Evolutionary conservation across 2,113 vertebrate genomes (phyloP), one percentile per base, ranked within the genome.

Genomic region (Laticauda laticaudata): DNA sequence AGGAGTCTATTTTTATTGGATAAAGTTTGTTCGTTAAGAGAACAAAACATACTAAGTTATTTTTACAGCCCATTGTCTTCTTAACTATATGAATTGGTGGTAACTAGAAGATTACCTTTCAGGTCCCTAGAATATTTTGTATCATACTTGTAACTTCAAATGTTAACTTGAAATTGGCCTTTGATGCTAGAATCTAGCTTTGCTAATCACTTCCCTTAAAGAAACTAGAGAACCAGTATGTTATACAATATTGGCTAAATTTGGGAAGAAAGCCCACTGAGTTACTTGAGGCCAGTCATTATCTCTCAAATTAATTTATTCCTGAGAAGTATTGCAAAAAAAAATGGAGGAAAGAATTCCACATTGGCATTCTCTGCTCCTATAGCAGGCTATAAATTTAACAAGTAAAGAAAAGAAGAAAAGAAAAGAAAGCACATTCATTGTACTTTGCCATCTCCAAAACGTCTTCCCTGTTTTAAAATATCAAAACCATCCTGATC

Each of bases 371-470:
- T 8, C 34, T 18, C 34, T 39, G 69, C 15, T 39, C n/a, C 64
- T 75, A 5, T n/a, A 34, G 29, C 64, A 75, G 64, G 29, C 29
- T 81, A 81, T 81, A 81, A 39, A 81, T 81, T 81, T 21, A 39
- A 21, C 18, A 81, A 81, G 15, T 5, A 39, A 75, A n/a, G 26
- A 34, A 75, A 75, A n/a, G 26, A 34, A 75, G 64, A 43, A 56
- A 59, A 75, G 64, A 43, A 56, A 59, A n/a, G 5, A 51, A 21
- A n/a, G 43, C 9, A 87, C 20, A 90, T 81, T 93, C 59, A 86
- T 93, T 53, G 34, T 81, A 39, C n/a, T 59, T 21, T 90, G 69
- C 55, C 45, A 86, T 90, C 55, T 81, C 55, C 86, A 93, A 90
- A 55, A 6, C 43, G 12, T 29, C 9, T 26, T 90, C 26, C n/a